phyloP scores from a whole-genome alignment of 2,888 invertebrate genomes.

The Strigamia transsilvanica region DNA sequence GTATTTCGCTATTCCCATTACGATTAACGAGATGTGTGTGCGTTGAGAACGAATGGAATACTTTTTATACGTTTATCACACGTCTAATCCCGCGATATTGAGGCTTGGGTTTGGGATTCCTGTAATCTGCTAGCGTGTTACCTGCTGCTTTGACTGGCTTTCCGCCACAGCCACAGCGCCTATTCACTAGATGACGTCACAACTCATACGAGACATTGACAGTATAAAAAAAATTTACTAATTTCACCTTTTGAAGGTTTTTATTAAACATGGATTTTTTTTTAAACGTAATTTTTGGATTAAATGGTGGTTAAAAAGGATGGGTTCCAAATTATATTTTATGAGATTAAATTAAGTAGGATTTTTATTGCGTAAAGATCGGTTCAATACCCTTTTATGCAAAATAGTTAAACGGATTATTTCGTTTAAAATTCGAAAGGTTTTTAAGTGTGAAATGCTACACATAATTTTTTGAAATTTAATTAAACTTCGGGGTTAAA shows the following conservation, averaged over 20 bases:
- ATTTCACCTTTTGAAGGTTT: neutral
- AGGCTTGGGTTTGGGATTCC: neutral
- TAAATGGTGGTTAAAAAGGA: neutral
- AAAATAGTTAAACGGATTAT: neutral
- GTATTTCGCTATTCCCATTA: constrained; percentile 51
- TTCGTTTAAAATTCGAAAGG: neutral
- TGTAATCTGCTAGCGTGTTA: constrained; percentile 14
- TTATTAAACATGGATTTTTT: neutral
- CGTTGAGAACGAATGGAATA: neutral
- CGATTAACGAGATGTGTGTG: neutral
- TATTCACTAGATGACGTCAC: neutral
- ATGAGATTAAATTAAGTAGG: neutral
- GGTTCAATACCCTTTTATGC: constrained; percentile 3
- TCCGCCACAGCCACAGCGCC: constrained; percentile 23
- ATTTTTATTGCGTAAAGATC: neutral
- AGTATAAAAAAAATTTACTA: neutral
- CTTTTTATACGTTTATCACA: neutral
- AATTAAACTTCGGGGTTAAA: neutral
- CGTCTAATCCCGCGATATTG: neutral
- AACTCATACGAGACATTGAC: neutral
- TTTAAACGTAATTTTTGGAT: neutral
- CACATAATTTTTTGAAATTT: neutral
- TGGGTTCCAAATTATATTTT: neutral
- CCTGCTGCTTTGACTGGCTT: constrained; percentile 5
- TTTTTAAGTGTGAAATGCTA: neutral